These are phyloP conservation scores for Palythoa grandiflora DNA, from an alignment of 92 coral and sea anemone genomes.

Conservation along the genomic window DNA sequence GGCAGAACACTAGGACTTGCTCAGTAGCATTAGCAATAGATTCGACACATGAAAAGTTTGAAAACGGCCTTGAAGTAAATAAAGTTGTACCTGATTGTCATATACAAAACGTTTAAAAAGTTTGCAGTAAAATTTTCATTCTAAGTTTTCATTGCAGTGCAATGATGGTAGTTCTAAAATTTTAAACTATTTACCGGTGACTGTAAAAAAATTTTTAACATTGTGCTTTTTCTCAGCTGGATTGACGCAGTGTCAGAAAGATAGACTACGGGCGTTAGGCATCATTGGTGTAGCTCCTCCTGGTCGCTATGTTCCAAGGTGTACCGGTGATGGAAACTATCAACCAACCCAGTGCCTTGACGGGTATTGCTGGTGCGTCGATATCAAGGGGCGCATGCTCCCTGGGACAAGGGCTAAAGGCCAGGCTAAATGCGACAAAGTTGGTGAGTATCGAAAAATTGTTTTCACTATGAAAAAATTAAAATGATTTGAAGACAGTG, in stretches of 20 bases:
- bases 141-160: too few relatives aligned
- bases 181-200: neutral
- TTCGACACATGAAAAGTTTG: too few relatives aligned
- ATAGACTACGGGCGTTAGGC: slow-evolving; percentile 32
- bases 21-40: too few relatives aligned
- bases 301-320: slow-evolving; percentile 71
- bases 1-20: too few relatives aligned
- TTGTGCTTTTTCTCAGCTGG: slow-evolving; percentile 10
- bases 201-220: neutral
- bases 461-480: neutral
- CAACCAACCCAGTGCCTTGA: slow-evolving; percentile 81
- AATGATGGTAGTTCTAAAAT: neutral
- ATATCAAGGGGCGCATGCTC: slow-evolving; percentile 73
- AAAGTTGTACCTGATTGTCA: too few relatives aligned
- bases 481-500: neutral
- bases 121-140: too few relatives aligned
- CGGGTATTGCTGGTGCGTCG: slow-evolving; percentile 88
- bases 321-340: slow-evolving; percentile 79
- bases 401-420: slow-evolving; percentile 63
- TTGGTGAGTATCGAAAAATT: slow-evolving; percentile 2
- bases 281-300: slow-evolving; percentile 52
- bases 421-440: slow-evolving; percentile 27
- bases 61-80: too few relatives aligned
- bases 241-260: slow-evolving; percentile 22
- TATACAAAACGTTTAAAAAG: too few relatives aligned